These are phyloP conservation scores for Subacronicta megacephala DNA, from an alignment of 2,888 invertebrate genomes.

Conservation along the genomic window DNA sequence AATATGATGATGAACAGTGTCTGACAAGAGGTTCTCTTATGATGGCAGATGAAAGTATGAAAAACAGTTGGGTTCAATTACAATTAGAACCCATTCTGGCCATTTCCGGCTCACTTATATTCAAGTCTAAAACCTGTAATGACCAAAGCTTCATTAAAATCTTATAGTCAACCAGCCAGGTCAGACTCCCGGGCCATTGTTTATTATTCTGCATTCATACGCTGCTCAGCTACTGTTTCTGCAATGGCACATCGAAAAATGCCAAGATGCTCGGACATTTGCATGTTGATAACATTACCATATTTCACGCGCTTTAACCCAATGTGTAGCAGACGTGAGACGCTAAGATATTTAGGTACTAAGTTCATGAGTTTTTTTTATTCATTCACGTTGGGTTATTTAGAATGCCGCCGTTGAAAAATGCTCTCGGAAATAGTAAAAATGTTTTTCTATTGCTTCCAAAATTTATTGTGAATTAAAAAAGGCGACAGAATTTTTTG, in stretches of 20 bases:
- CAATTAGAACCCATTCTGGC: too few species aligned
- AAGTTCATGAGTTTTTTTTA: constrained; percentile 25
- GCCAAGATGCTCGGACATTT: constrained; percentile 67
- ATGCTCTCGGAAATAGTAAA: constrained; percentile 18
- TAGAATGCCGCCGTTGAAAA: constrained; percentile 20
- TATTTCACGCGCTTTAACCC: constrained; percentile 32
- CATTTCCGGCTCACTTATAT: too few species aligned
- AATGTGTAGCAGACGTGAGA: constrained; percentile 44
- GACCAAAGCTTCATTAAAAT: neutral
- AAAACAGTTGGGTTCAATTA: too few species aligned
- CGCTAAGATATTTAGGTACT: constrained; percentile 5
- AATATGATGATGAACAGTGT: too few species aligned
- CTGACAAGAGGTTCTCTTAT: too few species aligned
- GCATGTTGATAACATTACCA: constrained; percentile 33
- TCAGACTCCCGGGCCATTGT: constrained; percentile 15
- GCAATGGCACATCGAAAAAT: constrained; percentile 71
- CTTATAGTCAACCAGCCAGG: neutral
- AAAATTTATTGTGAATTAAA: neutral
- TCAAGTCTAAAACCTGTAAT: neutral
- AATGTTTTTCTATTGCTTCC: constrained; percentile 24
- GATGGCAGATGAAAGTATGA: too few species aligned
- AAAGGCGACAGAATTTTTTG: neutral
- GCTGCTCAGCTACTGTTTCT: constrained; percentile 66
- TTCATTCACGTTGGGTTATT: constrained; percentile 24
- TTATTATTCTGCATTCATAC: constrained; percentile 45